phyloP scores from a whole-genome alignment of 2,888 invertebrate species.

The Trisateles emortualis region DNA sequence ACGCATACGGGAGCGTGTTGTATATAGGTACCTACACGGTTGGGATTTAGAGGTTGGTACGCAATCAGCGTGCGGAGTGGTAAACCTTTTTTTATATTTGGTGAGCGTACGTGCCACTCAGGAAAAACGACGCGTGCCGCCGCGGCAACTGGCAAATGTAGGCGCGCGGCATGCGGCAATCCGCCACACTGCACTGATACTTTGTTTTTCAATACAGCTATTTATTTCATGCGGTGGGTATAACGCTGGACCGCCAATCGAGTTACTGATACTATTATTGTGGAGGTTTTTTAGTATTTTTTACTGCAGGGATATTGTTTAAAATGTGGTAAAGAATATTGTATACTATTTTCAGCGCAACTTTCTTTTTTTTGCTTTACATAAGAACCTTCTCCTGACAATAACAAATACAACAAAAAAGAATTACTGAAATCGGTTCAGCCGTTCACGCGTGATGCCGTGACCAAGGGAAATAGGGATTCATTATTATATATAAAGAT shows the following conservation, averaged over 20 bases:
- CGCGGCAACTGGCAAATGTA: constrained; percentile 14
- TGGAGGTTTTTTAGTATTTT: background rate
- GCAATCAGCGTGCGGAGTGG: constrained; percentile 46
- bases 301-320: background rate
- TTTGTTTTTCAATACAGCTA: constrained; percentile 29
- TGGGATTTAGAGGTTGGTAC: constrained; percentile 23
- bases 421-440: no score
- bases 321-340: constrained; percentile 1
- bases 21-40: constrained; percentile 22
- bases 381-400: no score
- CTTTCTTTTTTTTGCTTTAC: no score
- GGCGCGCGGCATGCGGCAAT: background rate
- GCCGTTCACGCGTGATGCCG: no score
- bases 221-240: constrained; percentile 19
- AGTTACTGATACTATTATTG: constrained; percentile 2
- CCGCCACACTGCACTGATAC: constrained; percentile 9
- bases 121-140: constrained; percentile 19
- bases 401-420: no score
- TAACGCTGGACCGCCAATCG: constrained; percentile 8
- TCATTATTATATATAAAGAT: no score
- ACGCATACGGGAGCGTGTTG: constrained; percentile 22
- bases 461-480: no score
- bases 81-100: constrained; percentile 46
- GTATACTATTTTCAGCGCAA: no score
- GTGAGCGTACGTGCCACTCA: constrained; percentile 41